Base-by-base conservation (phyloP, 2,113 vertebrate species). In the Carollia perspicillata region DNA sequence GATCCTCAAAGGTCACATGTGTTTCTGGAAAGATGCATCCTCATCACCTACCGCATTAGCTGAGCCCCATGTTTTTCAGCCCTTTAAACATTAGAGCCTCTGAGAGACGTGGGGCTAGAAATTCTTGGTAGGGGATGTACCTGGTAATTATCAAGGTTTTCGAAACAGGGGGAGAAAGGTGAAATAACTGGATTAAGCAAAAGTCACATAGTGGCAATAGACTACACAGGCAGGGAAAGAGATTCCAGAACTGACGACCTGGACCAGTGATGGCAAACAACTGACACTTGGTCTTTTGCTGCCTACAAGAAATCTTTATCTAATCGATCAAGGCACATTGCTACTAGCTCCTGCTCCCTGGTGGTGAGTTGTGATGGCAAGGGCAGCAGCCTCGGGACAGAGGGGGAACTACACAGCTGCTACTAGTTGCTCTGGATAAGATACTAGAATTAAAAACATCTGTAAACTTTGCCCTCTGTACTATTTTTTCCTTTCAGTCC, bases 271-370 rank as follows among this genome's bases (percentile, higher is more conserved):
- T 1, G 80, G 71, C 0, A 84, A 79, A 85, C 11, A 72, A 12
- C 53, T 11, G 28, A 94, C 91, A 75, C 93, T 78, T 93, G 94
- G 83, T 95, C 71, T 90, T n/a, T 44, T 40, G 92, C 92, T 95
- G 93, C 89, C 93, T 91, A 37, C 0, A 1, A 86, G 95, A 90
- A 88, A 95, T 90, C 94, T 90, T 80, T 66, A 90, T 30, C 63
- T 84, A 74, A 63, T 94, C 95, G 65, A 51, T 95, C 97, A 97
- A 98, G 97, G 97, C 94, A 98, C 96, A 94, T 94, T 58, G 95
- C 96, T 97, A 79, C 95, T 44, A 77, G 96, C 93, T 87, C 66
- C 87, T 92, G 94, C 93, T 97, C 93, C 96, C 94, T 75, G 63
- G 81, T 35, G 77, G 78, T 87, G 53, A 95, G 84, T 96, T 90